Conservation (phyloP, 2,113 vertebrate species). For the Hemichromis elongatus region DNA sequence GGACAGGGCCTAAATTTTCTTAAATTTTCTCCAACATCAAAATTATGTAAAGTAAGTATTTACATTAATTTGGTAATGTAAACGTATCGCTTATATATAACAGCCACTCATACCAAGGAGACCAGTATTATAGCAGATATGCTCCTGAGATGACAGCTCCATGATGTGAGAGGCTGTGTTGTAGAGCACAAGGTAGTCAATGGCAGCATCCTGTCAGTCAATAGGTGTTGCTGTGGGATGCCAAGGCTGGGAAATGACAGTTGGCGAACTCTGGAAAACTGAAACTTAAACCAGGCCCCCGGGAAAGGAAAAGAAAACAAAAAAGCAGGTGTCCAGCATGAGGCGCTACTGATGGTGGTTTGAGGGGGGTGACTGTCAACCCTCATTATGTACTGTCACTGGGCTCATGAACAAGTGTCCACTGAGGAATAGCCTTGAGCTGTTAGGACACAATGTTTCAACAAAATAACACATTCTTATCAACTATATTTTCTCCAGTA, state of each 20-base stretch:
- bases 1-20: too few species aligned
- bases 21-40: not conserved
- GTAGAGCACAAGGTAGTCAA: slow-evolving; percentile 48
- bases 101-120: not conserved
- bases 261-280: slow-evolving; percentile 47
- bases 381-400: slow-evolving; percentile 31
- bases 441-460: slow-evolving; percentile 31
- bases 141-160: slow-evolving; percentile 34
- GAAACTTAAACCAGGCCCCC: slow-evolving; percentile 52
- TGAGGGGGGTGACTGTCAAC: slow-evolving; percentile 11
- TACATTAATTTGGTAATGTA: not conserved
- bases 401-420: not conserved
- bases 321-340: slow-evolving; percentile 51
- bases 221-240: slow-evolving; percentile 27
- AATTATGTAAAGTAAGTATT: not conserved
- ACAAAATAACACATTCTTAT: not conserved
- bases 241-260: slow-evolving; percentile 35
- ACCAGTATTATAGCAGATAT: not conserved
- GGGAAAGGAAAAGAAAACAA: slow-evolving; percentile 11
- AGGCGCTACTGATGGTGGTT: not conserved
- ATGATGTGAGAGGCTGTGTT: slow-evolving; percentile 39
- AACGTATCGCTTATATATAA: not conserved
- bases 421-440: slow-evolving; percentile 12
- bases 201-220: slow-evolving; percentile 48
- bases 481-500: not conserved